Base-by-base conservation (phyloP, 2,888 invertebrate genomes). In the Ligdia adustata region DNA sequence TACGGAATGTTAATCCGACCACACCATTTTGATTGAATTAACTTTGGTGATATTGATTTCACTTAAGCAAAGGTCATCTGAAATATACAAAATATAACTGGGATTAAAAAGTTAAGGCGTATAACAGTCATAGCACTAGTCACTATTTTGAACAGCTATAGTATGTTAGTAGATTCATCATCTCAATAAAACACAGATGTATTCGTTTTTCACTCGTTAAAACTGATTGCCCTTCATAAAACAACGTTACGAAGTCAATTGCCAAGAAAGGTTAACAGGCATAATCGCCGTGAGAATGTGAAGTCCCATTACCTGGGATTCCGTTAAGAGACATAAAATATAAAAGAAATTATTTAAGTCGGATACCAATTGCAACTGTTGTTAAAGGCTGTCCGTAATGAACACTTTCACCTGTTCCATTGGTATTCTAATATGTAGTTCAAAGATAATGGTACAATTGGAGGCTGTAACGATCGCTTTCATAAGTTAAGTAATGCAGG, bases 381-480 rank as follows among this genome's bases (percentile, higher is more conserved):
- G 28, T 12, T 6, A 27, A n/a, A 18, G 53, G 26, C 6, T 16
- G 20, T 39, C 13, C 29, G 15, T 27, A 18, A 14, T 28, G 9
- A 52, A 41, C 51, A 69, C 72, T 73, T 73, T 72, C 72, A 42
- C 70, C 51, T 39, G 32, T 51, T 42, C 56, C 46, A n/a, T n/a
- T n/a, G n/a, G n/a, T n/a, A n/a, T n/a, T 49, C 41, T 51, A 57
- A 34, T 28, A 32, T 6, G 22, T 39, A n/a, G 5, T 7, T 3
- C 16, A 31, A 12, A 22, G 26, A 53, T 42, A 53, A 12, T 26
- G 6, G 33, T 20, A 26, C 20, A 13, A 9, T 26, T 24, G 57
- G 11, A 11, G 18, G 9, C 26, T 24, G 27, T 60, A 62, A 53
- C 18, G 60, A 66, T 64, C 57, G 57, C 64, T 71, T 71, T 69